A percentile compares a stretch with the other conserved stretches of the same genome.
phyloP scores from a whole-genome alignment of 1,140 invertebrate species.

The Mamestra configurata region DNA sequence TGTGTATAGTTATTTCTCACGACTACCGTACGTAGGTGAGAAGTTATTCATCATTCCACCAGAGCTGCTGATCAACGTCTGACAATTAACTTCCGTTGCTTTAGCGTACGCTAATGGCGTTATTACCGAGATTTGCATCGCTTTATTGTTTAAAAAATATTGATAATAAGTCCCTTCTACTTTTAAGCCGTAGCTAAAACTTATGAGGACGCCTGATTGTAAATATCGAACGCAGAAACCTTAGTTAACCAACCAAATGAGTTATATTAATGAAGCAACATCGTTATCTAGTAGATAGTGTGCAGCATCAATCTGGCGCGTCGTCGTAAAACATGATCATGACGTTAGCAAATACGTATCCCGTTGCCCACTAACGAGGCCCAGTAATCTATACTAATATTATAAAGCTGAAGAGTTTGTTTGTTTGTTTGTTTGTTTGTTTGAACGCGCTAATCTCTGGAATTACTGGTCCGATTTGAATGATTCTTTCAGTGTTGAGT shows the following conservation, averaged over 20 bases:
- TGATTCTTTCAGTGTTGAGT: too few species aligned
- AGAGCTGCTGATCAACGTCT: slow-evolving; percentile 51
- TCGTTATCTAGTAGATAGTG: slow-evolving; percentile 17
- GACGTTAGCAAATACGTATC: slow-evolving; percentile 47
- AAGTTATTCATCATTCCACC: slow-evolving; percentile 71
- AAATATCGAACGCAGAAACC: slow-evolving; percentile 4
- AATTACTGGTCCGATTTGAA: too few species aligned
- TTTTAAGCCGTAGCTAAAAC: slow-evolving; percentile 1
- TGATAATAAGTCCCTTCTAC: slow-evolving; percentile 26
- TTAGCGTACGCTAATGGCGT: slow-evolving; percentile 68
- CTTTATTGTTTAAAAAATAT: slow-evolving; percentile 59
- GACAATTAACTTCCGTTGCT: slow-evolving; percentile 78
- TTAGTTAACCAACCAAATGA: slow-evolving; percentile 23
- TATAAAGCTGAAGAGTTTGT: too few species aligned
- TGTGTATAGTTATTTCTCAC: slow-evolving; percentile 68
- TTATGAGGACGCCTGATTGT: neutral
- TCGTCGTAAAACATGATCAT: slow-evolving; percentile 47
- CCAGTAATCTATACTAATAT: too few species aligned
- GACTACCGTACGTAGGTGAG: slow-evolving; percentile 66
- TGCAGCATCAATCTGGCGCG: slow-evolving; percentile 41
- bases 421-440: too few species aligned
- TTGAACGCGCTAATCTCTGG: too few species aligned
- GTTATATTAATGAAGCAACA: slow-evolving; percentile 25
- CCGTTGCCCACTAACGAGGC: slow-evolving; percentile 43
- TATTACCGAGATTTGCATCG: slow-evolving; percentile 71